Evolutionary conservation across 2,888 invertebrate genomes (phyloP), one percentile per base, ranked within the genome.

Genomic region (Unio delphinus): DNA sequence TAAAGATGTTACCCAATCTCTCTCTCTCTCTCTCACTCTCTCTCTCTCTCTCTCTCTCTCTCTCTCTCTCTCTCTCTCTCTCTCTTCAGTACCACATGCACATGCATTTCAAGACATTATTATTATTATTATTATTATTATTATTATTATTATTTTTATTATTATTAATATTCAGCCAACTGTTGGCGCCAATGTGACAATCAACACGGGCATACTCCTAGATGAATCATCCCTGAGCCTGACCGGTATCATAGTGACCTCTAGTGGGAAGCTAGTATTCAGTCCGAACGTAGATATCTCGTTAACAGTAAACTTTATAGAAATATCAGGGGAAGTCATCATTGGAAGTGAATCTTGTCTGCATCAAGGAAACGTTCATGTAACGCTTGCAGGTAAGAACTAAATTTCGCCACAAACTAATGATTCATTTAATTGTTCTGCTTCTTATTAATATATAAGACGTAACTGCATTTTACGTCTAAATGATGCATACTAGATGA

Each of bases 201-300:
- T 56, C 1, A 64, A 62, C n/a, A 70, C 61, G 56, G 57, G 64
- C 20, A 61, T 76, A n/a, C 58, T 72, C 15, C 65, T 76, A 60
- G 61, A 74, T 63, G 28, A 58, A 4, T 62, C 55, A 30, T 69
- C 69, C 4, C 68, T 65, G n/a, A 55, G 54, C 17, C 65, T 75
- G 20, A 63, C 58, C 28, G 61, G 68, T 20, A 70, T 78, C 45
- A 70, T 62, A 20, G 72, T 78, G 55, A 64, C 34, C 28, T 23
- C 55, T n/a, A 73, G 70, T 8, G 72, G 65, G 2, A 64, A 57
- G 5, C 61, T 82, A 30, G 65, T 82, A 15, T 78, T 73, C 67
- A 78, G 74, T 8, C 55, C 66, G 26, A 73, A 69, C n/a, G 61
- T 61, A 15, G 65, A 45, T 34, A 65, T 78, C 15, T 67, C 23